Base-by-base conservation (phyloP, 2,888 invertebrate species). In the Epinotia brunnichana region DNA sequence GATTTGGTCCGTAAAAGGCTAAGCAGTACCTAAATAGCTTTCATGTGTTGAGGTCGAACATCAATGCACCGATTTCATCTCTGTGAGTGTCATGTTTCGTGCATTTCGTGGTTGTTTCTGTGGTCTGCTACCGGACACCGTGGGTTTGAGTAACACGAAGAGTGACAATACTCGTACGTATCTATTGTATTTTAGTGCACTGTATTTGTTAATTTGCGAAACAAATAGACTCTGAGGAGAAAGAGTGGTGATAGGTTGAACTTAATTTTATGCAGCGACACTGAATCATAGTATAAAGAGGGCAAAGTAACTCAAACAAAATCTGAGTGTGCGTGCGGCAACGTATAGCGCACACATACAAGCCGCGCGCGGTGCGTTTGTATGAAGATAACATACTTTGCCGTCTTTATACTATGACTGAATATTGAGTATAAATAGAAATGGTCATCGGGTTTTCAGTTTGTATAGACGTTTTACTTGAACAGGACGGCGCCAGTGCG, bases 401-500 rank as follows among this genome's bases (percentile, higher is more conserved):
- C n/a, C n/a, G n/a, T n/a, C n/a, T n/a, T n/a, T n/a, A n/a, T n/a
- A n/a, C n/a, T n/a, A n/a, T n/a, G n/a, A n/a, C n/a, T n/a, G n/a
- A n/a, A n/a, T n/a, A n/a, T n/a, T n/a, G n/a, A n/a, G n/a, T n/a
- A n/a, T n/a, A n/a, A 41, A 13, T 41, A 41, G 21, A 5, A 13
- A 41, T 48, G 2, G 15, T n/a, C 35, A n/a, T 41, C 0, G 11
- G 41, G 41, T 11, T 48, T n/a, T n/a, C 4, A 13, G 21, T 21
- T 56, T 21, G 11, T 15, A 24, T 21, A 24, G 5, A 21, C 15
- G 13, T 21, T 24, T 15, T 13, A 56, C 3, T 44, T 74, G 29
- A 67, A 86, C 69, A 94, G 95, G 62, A 90, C 94, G 66, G 95
- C 95, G 0, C 95, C 96, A 84, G 95, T 98, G 21, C 94, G 98